Evolutionary conservation across 2,888 invertebrate species (phyloP), one percentile per base, ranked within the genome.

Genomic region (Temnothorax rugatulus): DNA sequence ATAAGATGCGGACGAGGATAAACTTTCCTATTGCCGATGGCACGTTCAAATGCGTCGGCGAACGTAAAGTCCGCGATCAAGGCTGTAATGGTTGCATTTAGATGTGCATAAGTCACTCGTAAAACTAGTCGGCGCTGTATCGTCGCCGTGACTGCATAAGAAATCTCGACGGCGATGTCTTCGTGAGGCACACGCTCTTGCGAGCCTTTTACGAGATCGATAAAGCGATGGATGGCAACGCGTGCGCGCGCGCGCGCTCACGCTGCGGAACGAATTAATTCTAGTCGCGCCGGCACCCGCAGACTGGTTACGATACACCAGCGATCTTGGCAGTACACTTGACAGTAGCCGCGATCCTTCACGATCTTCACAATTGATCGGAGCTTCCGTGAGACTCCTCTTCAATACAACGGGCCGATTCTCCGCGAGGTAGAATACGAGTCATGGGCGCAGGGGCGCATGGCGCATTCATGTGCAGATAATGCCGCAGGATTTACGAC

Each of bases 191-290:
- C 84, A 85, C 85, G 79, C 81, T 68, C 66, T 88, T 81, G 84
- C 82, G 29, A 71, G 84, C 38, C 82, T 69, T 90, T 90, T 86
- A 88, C 88, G 89, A 91, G 86, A 71, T 83, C 81, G 89, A 92
- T 91, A 92, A 92, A 82, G 85, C 76, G 81, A 54, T 21, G 84
- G 50, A 18, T 18, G 47, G 47, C 52, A 64, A 77, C 85, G 86
- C 75, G 89, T 83, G 86, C 86, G 86, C 87, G 84, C 86, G 86
- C 87, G 84, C 77, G 85, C 64, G 77, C 63, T 84, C 86, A 59
- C 74, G 64, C 84, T 74, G 88, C 64, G 83, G 76, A 79, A 86
- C 82, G 86, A 91, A 91, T 91, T 89, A 82, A 91, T 90, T 91
- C 90, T 47, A 82, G 84, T 82, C 90, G 85, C 83, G 87, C 50